A percentile compares a stretch with the other conserved stretches of the same genome.
Conservation (phyloP, 30 jellyfish, hydroid and myxozoan genomes). For the Hydractinia echinata region DNA sequence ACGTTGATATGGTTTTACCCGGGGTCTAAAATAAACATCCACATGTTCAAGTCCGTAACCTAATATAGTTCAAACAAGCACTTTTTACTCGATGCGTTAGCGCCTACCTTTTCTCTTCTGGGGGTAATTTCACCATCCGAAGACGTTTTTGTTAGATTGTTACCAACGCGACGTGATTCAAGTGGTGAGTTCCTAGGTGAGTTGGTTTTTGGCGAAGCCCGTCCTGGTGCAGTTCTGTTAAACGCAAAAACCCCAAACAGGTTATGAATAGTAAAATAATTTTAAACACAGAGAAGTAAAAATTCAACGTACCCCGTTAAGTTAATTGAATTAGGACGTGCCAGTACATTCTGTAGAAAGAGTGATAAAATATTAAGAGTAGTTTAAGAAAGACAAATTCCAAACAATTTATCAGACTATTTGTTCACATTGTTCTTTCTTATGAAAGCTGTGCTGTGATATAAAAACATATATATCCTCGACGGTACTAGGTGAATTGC, state of each 20-base stretch:
- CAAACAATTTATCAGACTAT: not conserved
- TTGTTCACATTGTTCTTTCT: too few relatives aligned
- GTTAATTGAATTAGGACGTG: too few relatives aligned
- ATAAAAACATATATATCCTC: too few relatives aligned
- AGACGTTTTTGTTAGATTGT: not conserved
- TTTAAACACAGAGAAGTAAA: not conserved
- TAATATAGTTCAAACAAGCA: not conserved
- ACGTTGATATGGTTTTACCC: constrained; percentile 11
- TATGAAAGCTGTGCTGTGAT: too few relatives aligned
- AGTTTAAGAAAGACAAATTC: not conserved
- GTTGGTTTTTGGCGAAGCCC: not conserved
- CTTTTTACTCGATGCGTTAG: not conserved
- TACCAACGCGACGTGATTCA: not conserved
- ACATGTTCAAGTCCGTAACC: not conserved
- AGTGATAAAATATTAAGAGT: not conserved
- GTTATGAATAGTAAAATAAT: not conserved
- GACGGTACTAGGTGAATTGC: too few relatives aligned
- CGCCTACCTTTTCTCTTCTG: constrained; percentile 27
- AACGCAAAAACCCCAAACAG: not conserved
- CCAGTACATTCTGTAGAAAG: not conserved
- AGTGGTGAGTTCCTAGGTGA: constrained; percentile 13
- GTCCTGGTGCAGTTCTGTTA: not conserved
- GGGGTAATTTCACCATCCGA: constrained; percentile 16
- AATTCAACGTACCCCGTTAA: not conserved
- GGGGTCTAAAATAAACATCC: not conserved